Percentiles rank a stretch among this genome's conserved stretches.
phyloP scores from a whole-genome alignment of 1,140 invertebrate species.

The Brachionus plicatilis region DNA sequence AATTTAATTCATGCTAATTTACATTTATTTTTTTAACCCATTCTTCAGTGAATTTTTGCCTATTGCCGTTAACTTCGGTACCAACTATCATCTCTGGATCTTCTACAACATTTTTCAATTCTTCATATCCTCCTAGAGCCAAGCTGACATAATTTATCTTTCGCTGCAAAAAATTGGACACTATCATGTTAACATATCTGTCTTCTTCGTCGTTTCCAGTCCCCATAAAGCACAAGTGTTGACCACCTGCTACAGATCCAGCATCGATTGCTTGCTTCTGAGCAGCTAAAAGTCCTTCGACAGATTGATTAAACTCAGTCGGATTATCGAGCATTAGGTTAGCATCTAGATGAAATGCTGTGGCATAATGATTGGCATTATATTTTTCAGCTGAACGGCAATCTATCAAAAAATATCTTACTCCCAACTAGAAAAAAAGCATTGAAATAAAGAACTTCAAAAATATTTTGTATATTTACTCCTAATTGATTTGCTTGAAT shows the following conservation, averaged over 20 bases:
- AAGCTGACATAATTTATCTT: constrained; percentile 85
- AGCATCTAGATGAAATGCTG: constrained; percentile 94
- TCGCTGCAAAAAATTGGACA: constrained; percentile 90
- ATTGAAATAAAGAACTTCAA: constrained; percentile 59
- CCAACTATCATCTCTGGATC: constrained; percentile 40
- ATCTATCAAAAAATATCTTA: constrained; percentile 88
- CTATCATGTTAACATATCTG: constrained; percentile 94
- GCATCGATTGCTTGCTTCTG: constrained; percentile 81
- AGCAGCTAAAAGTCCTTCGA: constrained; percentile 81
- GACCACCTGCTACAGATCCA: constrained; percentile 79
- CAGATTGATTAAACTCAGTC: constrained; percentile 82
- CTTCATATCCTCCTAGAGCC: constrained; percentile 80
- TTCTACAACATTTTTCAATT: constrained; percentile 5
- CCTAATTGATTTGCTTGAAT: constrained; percentile 50
- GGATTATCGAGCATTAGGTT: constrained; percentile 94
- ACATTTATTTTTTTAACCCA: constrained; percentile 73
- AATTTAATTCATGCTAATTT: constrained; percentile 65
- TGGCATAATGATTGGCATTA: constrained; percentile 88
- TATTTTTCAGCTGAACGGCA: constrained; percentile 92
- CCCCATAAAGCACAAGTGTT: constrained; percentile 94
- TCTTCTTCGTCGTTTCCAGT: constrained; percentile 89
- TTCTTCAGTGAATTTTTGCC: constrained; percentile 50
- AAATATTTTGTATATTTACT: constrained; percentile 43
- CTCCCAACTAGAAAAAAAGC: constrained; percentile 54
- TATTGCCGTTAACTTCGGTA: background rate